phyloP scores from a whole-genome alignment of 2,797 vertebrate species.

The Kryptopterus vitreolus region DNA sequence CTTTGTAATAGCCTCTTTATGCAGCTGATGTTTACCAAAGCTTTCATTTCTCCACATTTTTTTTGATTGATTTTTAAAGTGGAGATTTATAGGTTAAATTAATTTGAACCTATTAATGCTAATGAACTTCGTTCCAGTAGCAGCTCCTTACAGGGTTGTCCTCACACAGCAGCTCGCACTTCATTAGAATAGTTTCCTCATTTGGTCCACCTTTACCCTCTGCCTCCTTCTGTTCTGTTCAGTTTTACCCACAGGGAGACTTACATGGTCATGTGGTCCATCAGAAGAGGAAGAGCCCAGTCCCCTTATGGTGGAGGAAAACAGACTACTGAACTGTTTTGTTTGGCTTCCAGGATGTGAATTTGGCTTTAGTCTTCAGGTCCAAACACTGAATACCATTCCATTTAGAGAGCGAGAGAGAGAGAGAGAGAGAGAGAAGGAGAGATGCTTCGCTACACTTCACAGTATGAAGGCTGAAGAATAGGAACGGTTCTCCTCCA shows the following conservation, averaged over 20 bases:
- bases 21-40: no score
- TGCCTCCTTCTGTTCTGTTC: not conserved
- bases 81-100: no score
- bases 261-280: conserved; percentile 72
- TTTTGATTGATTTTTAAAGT: no score
- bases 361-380: conserved; percentile 54
- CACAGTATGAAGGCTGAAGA: not conserved
- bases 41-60: no score
- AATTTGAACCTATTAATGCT: no score
- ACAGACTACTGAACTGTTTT: conserved; percentile 72
- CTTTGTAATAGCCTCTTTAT: no score
- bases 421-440: conserved; percentile 30
- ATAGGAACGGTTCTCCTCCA: not conserved
- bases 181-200: conserved; percentile 10
- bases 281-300: conserved; percentile 51
- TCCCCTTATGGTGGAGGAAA: conserved; percentile 57
- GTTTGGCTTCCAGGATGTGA: conserved; percentile 72
- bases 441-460: not conserved
- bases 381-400: conserved; percentile 83
- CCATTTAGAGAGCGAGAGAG: conserved; percentile 85
- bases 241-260: conserved; percentile 47
- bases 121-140: not conserved
- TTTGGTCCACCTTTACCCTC: not conserved
- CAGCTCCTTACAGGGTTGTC: not conserved
- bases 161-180: not conserved